Percentiles rank a stretch among this genome's conserved stretches.
phyloP scores from a whole-genome alignment of 2,113 vertebrate species.

The Neolamprologus cancellatus region DNA sequence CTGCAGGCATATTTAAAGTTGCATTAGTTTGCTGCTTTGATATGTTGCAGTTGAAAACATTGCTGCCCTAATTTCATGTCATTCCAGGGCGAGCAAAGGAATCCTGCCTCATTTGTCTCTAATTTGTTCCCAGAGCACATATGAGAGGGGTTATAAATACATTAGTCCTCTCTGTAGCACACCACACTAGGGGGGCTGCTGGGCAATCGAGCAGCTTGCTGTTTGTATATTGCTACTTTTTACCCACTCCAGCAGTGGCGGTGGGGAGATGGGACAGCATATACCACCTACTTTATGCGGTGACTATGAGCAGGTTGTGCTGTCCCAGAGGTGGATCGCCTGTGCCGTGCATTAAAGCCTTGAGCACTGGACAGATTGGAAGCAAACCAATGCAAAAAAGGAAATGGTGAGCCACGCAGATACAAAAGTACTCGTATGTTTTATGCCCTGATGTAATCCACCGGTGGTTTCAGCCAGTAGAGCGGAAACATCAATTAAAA shows the following conservation, averaged over 20 bases:
- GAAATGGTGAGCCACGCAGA: slow-evolving; percentile 1
- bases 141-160: slow-evolving; percentile 63
- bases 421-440: slow-evolving; percentile 26
- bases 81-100: slow-evolving; percentile 34
- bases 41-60: slow-evolving; percentile 32
- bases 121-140: slow-evolving; percentile 58
- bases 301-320: slow-evolving; percentile 14
- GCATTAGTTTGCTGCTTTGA: slow-evolving; percentile 36
- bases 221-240: not conserved
- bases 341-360: slow-evolving; percentile 14
- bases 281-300: slow-evolving; percentile 20
- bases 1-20: slow-evolving; percentile 29
- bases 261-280: slow-evolving; percentile 1
- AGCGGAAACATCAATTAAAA: slow-evolving; percentile 70
- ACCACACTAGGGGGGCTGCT: slow-evolving; percentile 13
- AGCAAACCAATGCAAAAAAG: not conserved
- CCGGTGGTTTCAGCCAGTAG: slow-evolving; percentile 45
- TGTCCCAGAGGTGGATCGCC: slow-evolving; percentile 10
- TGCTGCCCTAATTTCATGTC: slow-evolving; percentile 48
- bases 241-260: not conserved
- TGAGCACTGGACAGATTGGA: slow-evolving; percentile 11
- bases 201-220: slow-evolving; percentile 36
- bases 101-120: slow-evolving; percentile 54
- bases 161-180: slow-evolving; percentile 34
- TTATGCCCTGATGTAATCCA: slow-evolving; percentile 46